phyloP scores from a whole-genome alignment of 2,888 invertebrate genomes.

The Eupithecia pulchellata region DNA sequence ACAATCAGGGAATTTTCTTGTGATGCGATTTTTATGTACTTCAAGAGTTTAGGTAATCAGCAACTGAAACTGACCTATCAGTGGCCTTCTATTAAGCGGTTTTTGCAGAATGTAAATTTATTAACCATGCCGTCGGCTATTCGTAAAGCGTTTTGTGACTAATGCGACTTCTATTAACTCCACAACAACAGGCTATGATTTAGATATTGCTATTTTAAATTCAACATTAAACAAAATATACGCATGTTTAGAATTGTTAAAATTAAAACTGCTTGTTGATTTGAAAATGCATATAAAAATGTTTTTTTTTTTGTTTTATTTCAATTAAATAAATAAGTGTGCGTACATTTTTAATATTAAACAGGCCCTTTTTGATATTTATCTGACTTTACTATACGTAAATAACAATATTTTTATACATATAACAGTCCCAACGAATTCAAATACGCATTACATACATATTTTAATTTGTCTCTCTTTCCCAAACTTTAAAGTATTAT shows the following conservation, averaged over 20 bases:
- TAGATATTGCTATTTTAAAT: not conserved
- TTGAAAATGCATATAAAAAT: not conserved
- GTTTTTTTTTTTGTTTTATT: no score
- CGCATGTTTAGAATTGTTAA: not conserved
- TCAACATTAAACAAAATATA: not conserved
- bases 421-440: not conserved
- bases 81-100: not conserved
- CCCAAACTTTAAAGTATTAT: constrained; percentile 3
- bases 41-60: not conserved
- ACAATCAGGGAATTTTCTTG: not conserved
- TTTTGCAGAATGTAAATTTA: not conserved
- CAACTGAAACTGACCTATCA: not conserved
- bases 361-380: not conserved
- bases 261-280: not conserved
- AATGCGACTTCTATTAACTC: not conserved
- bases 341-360: not conserved
- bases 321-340: not conserved
- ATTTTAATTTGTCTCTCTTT: not conserved
- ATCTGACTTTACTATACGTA: not conserved
- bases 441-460: not conserved
- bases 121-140: not conserved
- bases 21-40: not conserved
- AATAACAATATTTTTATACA: not conserved
- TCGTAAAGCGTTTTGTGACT: not conserved
- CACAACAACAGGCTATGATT: no score